A percentile compares a stretch with the other conserved stretches of the same genome.
Evolutionary conservation across 2,113 vertebrate species (phyloP).

Genomic region (Albula goreensis): DNA sequence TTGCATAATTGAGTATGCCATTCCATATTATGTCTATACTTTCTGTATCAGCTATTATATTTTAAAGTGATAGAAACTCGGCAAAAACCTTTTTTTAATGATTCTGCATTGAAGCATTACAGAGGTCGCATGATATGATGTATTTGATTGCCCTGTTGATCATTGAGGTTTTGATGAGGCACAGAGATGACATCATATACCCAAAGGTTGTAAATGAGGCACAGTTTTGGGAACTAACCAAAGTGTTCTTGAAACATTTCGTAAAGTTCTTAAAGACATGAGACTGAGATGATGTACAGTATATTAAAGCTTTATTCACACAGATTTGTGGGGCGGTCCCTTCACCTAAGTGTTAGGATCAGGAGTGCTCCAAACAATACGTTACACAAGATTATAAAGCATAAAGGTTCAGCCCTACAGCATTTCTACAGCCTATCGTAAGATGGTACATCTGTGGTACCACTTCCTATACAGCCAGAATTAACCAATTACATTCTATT

Average conservation of each 20-base stretch:
- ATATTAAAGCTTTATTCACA: too few relatives aligned
- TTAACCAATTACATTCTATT: too few relatives aligned
- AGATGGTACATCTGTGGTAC: too few relatives aligned
- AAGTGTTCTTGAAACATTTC: not conserved
- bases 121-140: not conserved
- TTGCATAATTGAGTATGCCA: slow-evolving; percentile 34
- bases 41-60: slow-evolving; percentile 6
- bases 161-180: not conserved
- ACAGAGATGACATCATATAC: not conserved
- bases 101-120: not conserved
- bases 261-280: not conserved
- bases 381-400: too few relatives aligned
- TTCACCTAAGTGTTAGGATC: too few relatives aligned
- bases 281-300: too few relatives aligned
- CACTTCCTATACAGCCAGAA: too few relatives aligned
- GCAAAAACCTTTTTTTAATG: not conserved
- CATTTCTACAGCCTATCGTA: too few relatives aligned
- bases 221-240: not conserved
- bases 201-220: not conserved
- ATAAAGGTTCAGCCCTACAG: too few relatives aligned
- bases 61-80: not conserved
- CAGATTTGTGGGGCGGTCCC: too few relatives aligned
- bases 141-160: not conserved
- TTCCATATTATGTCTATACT: slow-evolving; percentile 21
- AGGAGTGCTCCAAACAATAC: too few relatives aligned